phyloP scores from a whole-genome alignment of 2,888 invertebrate genomes.

The Timandra comae region DNA sequence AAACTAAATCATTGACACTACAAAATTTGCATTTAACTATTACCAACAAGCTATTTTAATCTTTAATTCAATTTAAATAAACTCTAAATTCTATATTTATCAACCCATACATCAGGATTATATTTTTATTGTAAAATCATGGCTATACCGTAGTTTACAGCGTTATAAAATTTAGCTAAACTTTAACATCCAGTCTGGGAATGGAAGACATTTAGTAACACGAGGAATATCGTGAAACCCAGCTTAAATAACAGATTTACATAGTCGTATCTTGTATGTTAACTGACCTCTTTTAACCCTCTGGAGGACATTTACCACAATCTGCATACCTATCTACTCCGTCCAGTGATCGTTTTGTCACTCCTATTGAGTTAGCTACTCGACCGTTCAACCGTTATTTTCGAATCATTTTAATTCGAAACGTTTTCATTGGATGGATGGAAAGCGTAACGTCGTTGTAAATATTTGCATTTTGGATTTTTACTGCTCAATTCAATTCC shows the following conservation, averaged over 20 bases:
- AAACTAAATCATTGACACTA: no score
- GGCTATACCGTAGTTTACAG: no score
- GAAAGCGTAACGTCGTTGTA: conserved; percentile 25
- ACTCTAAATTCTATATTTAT: no score
- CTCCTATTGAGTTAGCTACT: conserved; percentile 32
- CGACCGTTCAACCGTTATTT: conserved; percentile 27
- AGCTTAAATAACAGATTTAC: conserved; percentile 31
- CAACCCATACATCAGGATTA: no score
- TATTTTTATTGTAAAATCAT: no score
- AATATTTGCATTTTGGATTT: conserved; percentile 25
- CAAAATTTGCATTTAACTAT: no score
- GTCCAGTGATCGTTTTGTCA: conserved; percentile 29
- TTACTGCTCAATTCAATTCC: conserved; percentile 15
- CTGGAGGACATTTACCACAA: conserved; percentile 27
- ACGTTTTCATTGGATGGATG: conserved; percentile 27
- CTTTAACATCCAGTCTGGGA: conserved; percentile 5
- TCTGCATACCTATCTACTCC: conserved; percentile 33
- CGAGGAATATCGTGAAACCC: conserved; percentile 18
- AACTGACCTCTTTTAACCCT: conserved; percentile 26
- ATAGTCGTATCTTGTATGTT: conserved; percentile 30
- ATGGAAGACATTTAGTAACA: conserved; percentile 1
- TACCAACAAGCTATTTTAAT: no score
- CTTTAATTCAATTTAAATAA: no score
- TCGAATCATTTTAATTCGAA: conserved; percentile 33
- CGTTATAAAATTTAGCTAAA: no score